phyloP scores from a whole-genome alignment of 2,888 invertebrate species.

The Andrena marginata region DNA sequence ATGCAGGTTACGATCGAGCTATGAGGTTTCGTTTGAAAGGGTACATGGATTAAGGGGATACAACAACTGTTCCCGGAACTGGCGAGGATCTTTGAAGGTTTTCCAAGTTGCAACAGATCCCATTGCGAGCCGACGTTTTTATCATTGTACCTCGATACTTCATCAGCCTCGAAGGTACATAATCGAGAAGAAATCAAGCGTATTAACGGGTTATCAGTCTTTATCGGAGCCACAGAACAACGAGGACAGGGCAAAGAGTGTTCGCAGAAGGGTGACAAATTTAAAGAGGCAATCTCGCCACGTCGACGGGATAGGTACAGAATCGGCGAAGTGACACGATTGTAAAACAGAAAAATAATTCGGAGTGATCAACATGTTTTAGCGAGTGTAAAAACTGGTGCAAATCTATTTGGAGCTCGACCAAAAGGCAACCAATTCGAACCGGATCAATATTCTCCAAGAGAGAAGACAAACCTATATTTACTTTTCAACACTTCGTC shows the following conservation, averaged over 20 bases:
- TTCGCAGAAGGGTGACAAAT: neutral
- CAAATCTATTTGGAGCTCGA: conserved; percentile 45
- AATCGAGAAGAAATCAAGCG: conserved; percentile 64
- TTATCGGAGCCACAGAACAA: conserved; percentile 47
- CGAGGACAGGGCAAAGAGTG: conserved; percentile 13
- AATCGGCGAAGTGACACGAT: neutral
- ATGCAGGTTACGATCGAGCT: conserved; percentile 4
- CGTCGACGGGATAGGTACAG: neutral
- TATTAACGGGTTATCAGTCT: conserved; percentile 65
- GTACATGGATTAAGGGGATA: neutral
- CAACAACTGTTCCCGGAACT: conserved; percentile 42
- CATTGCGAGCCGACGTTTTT: conserved; percentile 33
- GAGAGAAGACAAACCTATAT: conserved; percentile 50
- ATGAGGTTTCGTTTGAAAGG: neutral
- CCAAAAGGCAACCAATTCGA: conserved; percentile 25
- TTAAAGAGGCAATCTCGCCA: neutral
- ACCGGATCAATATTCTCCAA: conserved; percentile 29
- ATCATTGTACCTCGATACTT: conserved; percentile 37
- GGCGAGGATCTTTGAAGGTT: conserved; percentile 44
- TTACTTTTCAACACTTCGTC: conserved; percentile 68
- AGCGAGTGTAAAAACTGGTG: conserved; percentile 44
- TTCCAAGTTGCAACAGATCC: conserved; percentile 42
- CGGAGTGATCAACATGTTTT: conserved; percentile 10
- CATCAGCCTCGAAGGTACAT: conserved; percentile 20
- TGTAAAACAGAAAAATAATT: neutral